Conservation (phyloP, 2,113 vertebrate species). For the Myotis davidii region DNA sequence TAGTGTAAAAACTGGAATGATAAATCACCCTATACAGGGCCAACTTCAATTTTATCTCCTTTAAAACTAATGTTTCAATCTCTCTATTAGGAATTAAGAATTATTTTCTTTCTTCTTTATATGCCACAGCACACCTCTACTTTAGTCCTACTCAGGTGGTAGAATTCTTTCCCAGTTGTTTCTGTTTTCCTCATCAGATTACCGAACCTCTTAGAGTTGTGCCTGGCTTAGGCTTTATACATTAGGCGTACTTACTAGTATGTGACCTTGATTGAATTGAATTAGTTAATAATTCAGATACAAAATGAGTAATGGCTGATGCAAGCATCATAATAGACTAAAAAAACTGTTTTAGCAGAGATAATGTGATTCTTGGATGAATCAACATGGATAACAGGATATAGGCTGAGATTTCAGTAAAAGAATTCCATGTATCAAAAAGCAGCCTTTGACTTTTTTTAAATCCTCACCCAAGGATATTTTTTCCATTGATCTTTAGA, state of each 20-base stretch:
- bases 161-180: not conserved
- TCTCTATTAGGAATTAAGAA: not conserved
- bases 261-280: not conserved
- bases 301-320: slow-evolving; percentile 8
- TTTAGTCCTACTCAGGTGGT: not conserved
- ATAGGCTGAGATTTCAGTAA: slow-evolving; percentile 36
- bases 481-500: too few species aligned
- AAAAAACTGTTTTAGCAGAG: not conserved
- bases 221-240: not conserved
- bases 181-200: not conserved
- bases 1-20: not conserved
- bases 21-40: not conserved
- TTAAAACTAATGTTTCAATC: not conserved
- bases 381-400: slow-evolving; percentile 56
- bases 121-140: not conserved
- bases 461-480: too few species aligned
- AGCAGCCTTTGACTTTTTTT: not conserved
- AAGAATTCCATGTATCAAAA: slow-evolving; percentile 16
- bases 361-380: slow-evolving; percentile 51
- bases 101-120: not conserved
- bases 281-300: slow-evolving; percentile 17
- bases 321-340: not conserved
- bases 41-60: not conserved
- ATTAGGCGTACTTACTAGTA: not conserved
- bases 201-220: not conserved